Conservation (phyloP, 2,113 vertebrate species). For the Apodemus sylvaticus region DNA sequence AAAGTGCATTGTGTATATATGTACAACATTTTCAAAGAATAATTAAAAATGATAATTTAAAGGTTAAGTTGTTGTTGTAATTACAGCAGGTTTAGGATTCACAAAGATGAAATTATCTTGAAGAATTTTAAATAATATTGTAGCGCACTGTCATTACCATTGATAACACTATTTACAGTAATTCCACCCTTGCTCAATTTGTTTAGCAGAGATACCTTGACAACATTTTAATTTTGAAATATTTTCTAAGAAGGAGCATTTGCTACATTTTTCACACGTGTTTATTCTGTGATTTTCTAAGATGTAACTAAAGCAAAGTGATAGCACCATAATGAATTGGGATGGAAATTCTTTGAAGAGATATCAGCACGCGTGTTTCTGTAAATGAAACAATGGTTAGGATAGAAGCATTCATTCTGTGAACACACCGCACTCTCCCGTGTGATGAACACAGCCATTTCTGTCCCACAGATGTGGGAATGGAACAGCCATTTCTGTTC, state of each 20-base stretch:
- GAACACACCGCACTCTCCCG: background rate
- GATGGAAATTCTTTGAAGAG: background rate
- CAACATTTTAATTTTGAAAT: constrained; percentile 11
- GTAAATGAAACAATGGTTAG: background rate
- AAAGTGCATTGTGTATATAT: background rate
- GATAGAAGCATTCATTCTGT: background rate
- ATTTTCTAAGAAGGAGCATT: background rate
- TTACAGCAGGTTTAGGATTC: background rate
- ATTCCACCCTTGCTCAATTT: background rate
- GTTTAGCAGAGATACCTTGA: background rate
- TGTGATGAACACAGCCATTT: background rate
- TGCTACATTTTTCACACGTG: background rate
- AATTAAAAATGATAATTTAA: background rate
- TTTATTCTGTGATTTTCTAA: background rate
- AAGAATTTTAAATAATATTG: background rate
- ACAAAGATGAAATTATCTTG: background rate
- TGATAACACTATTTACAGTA: background rate
- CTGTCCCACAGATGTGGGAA: too few species aligned
- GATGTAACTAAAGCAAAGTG: background rate
- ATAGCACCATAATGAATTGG: background rate
- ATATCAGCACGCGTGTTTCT: background rate
- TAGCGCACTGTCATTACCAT: background rate
- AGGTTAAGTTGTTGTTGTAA: background rate
- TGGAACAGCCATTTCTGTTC: background rate
- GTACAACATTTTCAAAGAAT: background rate